Conservation (phyloP, 2,888 invertebrate species). For the Carabus problematicus region DNA sequence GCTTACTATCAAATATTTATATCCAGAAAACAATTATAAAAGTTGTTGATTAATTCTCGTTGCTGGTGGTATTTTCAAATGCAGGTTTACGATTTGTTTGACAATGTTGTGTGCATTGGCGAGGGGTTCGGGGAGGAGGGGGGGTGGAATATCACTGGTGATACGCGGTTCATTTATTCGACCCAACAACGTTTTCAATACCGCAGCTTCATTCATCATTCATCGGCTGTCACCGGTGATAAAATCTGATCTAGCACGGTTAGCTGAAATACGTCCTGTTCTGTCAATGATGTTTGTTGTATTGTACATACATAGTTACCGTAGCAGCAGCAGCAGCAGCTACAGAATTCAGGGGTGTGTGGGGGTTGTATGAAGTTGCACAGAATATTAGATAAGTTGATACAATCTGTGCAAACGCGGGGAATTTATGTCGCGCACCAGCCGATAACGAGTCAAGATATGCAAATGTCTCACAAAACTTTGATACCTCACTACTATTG, state of each 20-base stretch:
- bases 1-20: too few species aligned
- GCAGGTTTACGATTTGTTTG: too few species aligned
- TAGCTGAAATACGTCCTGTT: slow-evolving; percentile 19
- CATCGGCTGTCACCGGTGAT: slow-evolving; percentile 28
- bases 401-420: background rate
- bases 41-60: too few species aligned
- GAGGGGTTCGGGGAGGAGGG: background rate
- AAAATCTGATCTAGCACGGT: slow-evolving; percentile 9
- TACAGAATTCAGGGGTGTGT: too few species aligned
- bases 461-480: slow-evolving; percentile 18
- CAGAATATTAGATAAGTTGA: slow-evolving; percentile 27
- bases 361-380: background rate
- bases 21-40: too few species aligned
- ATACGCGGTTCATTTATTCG: slow-evolving; percentile 25
- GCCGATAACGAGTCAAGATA: slow-evolving; percentile 27
- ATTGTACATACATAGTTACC: background rate
- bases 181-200: slow-evolving; percentile 10
- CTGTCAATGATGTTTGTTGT: slow-evolving; percentile 14
- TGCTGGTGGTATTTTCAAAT: too few species aligned
- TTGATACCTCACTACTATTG: slow-evolving; percentile 14
- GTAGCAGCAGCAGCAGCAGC: background rate
- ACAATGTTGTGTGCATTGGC: background rate
- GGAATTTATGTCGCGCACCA: slow-evolving; percentile 20
- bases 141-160: background rate
- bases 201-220: slow-evolving; percentile 20